phyloP scores from a whole-genome alignment of 2,797 vertebrate species.

The Melanotaenia boesemani region DNA sequence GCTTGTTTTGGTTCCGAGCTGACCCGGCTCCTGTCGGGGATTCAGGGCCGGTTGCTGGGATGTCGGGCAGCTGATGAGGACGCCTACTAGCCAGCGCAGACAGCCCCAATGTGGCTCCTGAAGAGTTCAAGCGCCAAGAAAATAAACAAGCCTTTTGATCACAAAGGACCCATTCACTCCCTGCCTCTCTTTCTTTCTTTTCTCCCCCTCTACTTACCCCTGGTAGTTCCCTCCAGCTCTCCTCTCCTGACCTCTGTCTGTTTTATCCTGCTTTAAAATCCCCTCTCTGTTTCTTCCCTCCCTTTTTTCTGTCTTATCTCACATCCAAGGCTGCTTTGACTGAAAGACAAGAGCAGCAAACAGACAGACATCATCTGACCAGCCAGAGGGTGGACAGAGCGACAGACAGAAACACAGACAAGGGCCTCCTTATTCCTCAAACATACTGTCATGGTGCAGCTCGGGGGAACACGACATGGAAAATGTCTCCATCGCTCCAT shows the following conservation, averaged over 20 bases:
- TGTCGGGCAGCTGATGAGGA: slow-evolving; percentile 39
- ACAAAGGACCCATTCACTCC: slow-evolving; percentile 85
- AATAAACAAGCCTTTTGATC: slow-evolving; percentile 88
- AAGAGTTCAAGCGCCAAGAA: slow-evolving; percentile 85
- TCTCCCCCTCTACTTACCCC: slow-evolving; percentile 49
- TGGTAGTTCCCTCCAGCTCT: slow-evolving; percentile 26
- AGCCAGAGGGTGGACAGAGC: slow-evolving; percentile 40
- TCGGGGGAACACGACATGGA: slow-evolving; percentile 66
- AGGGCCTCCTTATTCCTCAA: slow-evolving; percentile 70
- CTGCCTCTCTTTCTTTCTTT: slow-evolving; percentile 38
- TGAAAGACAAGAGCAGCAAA: slow-evolving; percentile 22
- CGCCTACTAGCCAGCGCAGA: slow-evolving; percentile 69
- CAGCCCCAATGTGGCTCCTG: slow-evolving; percentile 81
- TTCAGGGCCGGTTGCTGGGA: slow-evolving; percentile 46
- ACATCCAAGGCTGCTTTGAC: slow-evolving; percentile 5
- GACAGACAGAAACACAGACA: slow-evolving; percentile 56
- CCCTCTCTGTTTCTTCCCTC: slow-evolving; percentile 28
- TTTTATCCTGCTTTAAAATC: slow-evolving; percentile 32
- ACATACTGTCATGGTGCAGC: slow-evolving; percentile 50
- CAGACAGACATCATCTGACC: slow-evolving; percentile 59
- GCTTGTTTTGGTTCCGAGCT: slow-evolving; percentile 45
- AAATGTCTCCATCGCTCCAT: slow-evolving; percentile 67
- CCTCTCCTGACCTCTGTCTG: slow-evolving; percentile 45
- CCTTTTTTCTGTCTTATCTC: slow-evolving; percentile 35
- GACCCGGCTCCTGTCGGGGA: slow-evolving; percentile 27